Percentiles rank a stretch among this genome's conserved stretches.
phyloP scores from a whole-genome alignment of 2,888 invertebrate genomes.

The Euzophera pinguis region DNA sequence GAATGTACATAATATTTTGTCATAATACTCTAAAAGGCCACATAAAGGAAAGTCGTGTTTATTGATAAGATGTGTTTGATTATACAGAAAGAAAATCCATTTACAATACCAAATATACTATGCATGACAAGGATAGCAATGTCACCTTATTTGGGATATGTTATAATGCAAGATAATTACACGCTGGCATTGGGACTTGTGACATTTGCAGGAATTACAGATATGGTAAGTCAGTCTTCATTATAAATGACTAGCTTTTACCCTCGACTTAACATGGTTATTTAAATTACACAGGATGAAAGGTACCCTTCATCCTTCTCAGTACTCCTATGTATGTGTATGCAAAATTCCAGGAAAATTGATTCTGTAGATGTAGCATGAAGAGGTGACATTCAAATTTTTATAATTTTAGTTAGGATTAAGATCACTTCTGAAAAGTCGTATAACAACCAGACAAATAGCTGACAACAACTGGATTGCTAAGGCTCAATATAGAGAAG shows the following conservation, averaged over 20 bases:
- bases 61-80: neutral
- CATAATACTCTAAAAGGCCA: neutral
- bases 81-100: constrained; percentile 89
- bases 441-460: no score
- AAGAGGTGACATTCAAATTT: no score
- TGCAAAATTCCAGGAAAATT: no score
- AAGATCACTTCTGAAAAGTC: no score
- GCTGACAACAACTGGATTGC: no score
- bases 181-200: constrained; percentile 89
- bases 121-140: constrained; percentile 91
- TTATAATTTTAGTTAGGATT: no score
- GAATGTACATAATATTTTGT: neutral
- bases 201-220: constrained; percentile 92
- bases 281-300: no score
- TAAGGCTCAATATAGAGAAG: no score
- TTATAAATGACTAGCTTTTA: neutral
- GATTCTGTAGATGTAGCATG: no score
- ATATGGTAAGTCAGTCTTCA: constrained; percentile 83
- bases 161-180: constrained; percentile 91
- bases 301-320: no score
- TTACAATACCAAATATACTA: constrained; percentile 95
- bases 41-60: neutral
- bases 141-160: constrained; percentile 93
- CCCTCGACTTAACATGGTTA: no score
- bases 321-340: no score